A percentile compares a stretch with the other conserved stretches of the same genome.
Conservation (phyloP, 2,113 vertebrate genomes). For the Cryptoleucopteryx plumbea region DNA sequence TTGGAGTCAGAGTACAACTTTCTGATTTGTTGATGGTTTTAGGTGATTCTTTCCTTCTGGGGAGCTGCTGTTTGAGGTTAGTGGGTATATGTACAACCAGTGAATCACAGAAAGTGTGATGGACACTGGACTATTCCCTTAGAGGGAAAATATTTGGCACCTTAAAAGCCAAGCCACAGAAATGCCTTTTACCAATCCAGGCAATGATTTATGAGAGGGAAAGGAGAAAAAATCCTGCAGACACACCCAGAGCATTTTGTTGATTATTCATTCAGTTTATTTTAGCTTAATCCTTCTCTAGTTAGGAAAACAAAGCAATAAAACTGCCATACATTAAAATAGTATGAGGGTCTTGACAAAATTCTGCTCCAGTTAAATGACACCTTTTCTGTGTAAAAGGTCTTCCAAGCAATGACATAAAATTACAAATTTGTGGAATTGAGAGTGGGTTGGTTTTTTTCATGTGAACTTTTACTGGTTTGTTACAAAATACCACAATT, state of each 20-base stretch:
- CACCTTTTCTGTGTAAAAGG: neutral
- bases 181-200: neutral
- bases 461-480: neutral
- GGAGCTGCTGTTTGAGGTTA: neutral
- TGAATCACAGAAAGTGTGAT: neutral
- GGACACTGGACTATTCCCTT: neutral
- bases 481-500: neutral
- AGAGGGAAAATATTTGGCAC: neutral
- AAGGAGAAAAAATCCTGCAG: neutral
- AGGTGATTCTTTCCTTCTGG: neutral
- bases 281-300: neutral
- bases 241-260: neutral
- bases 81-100: fast-evolving
- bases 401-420: neutral
- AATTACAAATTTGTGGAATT: neutral
- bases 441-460: neutral
- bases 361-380: neutral
- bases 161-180: neutral
- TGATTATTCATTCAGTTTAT: neutral
- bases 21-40: neutral
- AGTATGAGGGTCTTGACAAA: neutral
- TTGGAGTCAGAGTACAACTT: neutral
- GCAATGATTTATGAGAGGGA: neutral
- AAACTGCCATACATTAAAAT: neutral
- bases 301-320: neutral